Base-by-base conservation (phyloP, 2,797 vertebrate species). In the Channa striata region DNA sequence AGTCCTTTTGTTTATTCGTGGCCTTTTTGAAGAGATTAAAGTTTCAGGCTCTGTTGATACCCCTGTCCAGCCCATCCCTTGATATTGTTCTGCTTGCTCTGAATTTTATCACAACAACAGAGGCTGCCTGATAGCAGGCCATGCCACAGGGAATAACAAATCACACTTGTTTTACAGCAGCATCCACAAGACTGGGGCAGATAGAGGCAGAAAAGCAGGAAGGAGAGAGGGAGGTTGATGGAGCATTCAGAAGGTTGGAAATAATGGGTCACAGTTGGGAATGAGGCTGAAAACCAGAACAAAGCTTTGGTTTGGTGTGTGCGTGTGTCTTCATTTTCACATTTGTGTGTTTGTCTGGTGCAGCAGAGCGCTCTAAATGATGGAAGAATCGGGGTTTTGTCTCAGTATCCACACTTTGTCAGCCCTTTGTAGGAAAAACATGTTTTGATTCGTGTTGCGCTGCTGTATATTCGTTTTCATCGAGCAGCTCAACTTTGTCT, bases 91-190 rank as follows among this genome's bases (percentile, higher is more conserved):
- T 68, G 66, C 57, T 20, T 65, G 51, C 72, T 79, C 56, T 50
- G 12, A 65, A 59, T 68, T 85, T 83, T 84, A 89, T 87, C 81
- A 63, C 77, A 80, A 64, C 74, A 79, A 70, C 40, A 63, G 42
- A 56, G 60, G 36, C 53, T 76, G 67, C 61, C 77, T 82, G 87
- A 88, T 85, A 83, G 77, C 67, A 60, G 42, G 61, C 69, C 72
- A 67, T 21, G 44, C 78, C 71, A 78, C 61, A 37, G 83, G 81
- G 87, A 86, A 91, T 82, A 81, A 89, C 89, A 86, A 84, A 87
- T 87, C 84, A 61, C 59, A 43, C 78, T 85, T 73, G 74, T 86
- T 90, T 84, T 86, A 86, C 81, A 84, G 74, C 76, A 36, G 56
- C 74, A 68, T 76, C 81, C 73, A 33, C 61, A 61, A 61, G 57